Conservation (phyloP, 2,797 vertebrate genomes). For the Hypotaenidia philippensis region DNA sequence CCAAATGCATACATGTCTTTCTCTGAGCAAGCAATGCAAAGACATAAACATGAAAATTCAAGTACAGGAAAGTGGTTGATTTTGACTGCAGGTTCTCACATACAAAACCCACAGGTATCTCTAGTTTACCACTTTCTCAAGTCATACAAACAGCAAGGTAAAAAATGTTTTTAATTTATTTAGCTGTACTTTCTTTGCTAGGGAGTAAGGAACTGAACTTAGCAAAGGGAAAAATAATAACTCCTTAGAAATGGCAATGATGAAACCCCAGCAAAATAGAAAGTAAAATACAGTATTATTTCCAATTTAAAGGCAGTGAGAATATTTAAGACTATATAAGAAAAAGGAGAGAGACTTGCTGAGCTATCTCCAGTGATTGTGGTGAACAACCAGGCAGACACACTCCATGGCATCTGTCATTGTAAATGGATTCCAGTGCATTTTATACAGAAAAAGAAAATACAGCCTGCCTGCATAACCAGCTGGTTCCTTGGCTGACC, state of each 20-base stretch:
- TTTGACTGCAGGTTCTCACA: neutral
- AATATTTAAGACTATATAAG: constrained; percentile 33
- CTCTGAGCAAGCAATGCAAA: neutral
- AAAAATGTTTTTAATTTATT: neutral
- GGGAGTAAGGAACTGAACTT: neutral
- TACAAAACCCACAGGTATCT: neutral
- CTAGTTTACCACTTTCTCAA: neutral
- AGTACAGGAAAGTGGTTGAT: neutral
- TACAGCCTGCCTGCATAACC: neutral
- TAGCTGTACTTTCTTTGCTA: neutral
- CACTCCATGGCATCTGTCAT: neutral
- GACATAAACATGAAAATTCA: neutral
- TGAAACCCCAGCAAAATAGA: neutral
- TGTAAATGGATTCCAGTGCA: neutral
- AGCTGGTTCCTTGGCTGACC: neutral
- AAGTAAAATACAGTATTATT: neutral
- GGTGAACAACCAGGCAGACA: neutral
- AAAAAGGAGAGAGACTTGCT: constrained; percentile 38
- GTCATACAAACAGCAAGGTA: neutral
- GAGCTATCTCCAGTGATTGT: neutral
- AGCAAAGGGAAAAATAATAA: neutral
- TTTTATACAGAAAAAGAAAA: neutral
- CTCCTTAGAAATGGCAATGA: neutral
- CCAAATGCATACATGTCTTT: neutral
- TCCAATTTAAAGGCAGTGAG: neutral